These are phyloP conservation scores for Zaprionus davidi DNA, from an alignment of 1,140 invertebrate species.

Conservation along the genomic window DNA sequence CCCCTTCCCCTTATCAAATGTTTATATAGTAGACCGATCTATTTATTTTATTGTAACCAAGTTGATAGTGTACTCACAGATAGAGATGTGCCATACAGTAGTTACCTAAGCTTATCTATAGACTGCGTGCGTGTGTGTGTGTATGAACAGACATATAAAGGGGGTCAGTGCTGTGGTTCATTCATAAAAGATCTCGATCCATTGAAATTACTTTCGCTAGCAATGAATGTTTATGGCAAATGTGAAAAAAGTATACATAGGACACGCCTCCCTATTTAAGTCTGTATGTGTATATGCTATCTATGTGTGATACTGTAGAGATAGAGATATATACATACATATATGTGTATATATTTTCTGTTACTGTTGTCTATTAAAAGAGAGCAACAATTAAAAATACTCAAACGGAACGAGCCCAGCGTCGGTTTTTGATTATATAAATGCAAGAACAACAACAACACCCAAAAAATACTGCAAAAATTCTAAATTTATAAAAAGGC, in stretches of 20 bases:
- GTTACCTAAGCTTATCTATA: conserved; percentile 25
- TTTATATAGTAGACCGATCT: too few relatives aligned
- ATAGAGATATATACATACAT: too few relatives aligned
- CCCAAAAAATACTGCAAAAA: conserved; percentile 48
- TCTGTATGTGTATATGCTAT: neutral
- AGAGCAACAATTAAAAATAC: conserved; percentile 50
- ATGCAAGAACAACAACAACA: conserved; percentile 32
- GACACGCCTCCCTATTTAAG: neutral
- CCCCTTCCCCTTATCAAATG: neutral
- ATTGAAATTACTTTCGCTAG: conserved; percentile 4
- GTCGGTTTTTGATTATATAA: conserved; percentile 50
- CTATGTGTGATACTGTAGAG: neutral
- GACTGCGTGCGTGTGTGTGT: conserved; percentile 27
- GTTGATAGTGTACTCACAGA: conserved; percentile 20
- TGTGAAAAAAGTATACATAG: neutral
- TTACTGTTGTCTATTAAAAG: conserved; percentile 32
- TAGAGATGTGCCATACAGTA: conserved; percentile 7
- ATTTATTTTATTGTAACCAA: neutral
- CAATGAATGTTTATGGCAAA: conserved; percentile 1
- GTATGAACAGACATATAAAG: conserved; percentile 2
- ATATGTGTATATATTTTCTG: too few relatives aligned
- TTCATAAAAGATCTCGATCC: conserved; percentile 29
- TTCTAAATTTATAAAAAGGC: conserved; percentile 59
- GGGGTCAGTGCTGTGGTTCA: conserved; percentile 21
- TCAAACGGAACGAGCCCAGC: conserved; percentile 51